A percentile compares a stretch with the other conserved stretches of the same genome.
Evolutionary conservation across 2,888 invertebrate species (phyloP).

Genomic region (Watsonalla binaria): DNA sequence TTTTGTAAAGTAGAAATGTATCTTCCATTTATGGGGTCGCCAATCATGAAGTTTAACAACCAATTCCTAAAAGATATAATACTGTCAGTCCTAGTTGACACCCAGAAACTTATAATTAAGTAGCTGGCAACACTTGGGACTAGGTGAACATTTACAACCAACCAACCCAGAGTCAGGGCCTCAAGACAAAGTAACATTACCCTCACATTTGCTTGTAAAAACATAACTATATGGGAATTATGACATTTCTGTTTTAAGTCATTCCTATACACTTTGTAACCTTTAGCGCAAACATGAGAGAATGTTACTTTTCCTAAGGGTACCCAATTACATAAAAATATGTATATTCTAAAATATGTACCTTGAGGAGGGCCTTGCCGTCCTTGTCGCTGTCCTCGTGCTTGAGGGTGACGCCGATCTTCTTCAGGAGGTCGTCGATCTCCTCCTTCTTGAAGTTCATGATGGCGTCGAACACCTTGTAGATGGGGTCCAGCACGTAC

Average conservation of each 20-base stretch:
- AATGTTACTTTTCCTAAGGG: too few species aligned
- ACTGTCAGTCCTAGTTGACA: conserved; percentile 74
- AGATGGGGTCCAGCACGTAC: conserved; percentile 99
- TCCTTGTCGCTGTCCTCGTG: conserved; percentile 98
- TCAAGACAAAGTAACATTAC: too few species aligned
- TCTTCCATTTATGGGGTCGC: conserved; percentile 63
- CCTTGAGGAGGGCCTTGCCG: conserved; percentile 96
- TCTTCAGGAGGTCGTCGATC: conserved; percentile 90
- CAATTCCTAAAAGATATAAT: conserved; percentile 66
- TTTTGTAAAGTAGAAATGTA: conserved; percentile 30
- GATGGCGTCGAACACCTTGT: conserved; percentile 89
- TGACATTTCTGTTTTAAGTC: too few species aligned
- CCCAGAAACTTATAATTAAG: conserved; percentile 58
- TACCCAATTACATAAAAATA: too few species aligned
- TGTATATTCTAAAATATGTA: too few species aligned
- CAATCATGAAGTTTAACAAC: conserved; percentile 42
- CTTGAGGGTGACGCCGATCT: conserved; percentile 94
- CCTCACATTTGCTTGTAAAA: too few species aligned
- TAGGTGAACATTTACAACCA: conserved; percentile 15
- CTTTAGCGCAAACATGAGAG: too few species aligned
- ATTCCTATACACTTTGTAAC: too few species aligned
- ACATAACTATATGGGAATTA: too few species aligned
- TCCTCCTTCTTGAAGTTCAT: conserved; percentile 98
- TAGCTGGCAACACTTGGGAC: conserved; percentile 76
- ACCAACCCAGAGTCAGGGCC: too few species aligned